Base-by-base conservation (phyloP, 64 coral and sea anemone genomes). In the Montipora cactus region DNA sequence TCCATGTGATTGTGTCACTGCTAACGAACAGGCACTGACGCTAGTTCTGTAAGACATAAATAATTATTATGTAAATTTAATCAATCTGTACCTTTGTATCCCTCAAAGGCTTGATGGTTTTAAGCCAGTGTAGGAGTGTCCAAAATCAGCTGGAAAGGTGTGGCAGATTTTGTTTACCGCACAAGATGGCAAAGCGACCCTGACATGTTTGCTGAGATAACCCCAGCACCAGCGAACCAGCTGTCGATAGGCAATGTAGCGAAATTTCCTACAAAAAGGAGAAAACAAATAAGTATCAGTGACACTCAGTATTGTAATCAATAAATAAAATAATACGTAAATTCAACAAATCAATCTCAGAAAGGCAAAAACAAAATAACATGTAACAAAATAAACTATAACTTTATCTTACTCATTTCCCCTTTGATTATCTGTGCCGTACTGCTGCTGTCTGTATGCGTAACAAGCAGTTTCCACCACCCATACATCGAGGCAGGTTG, bases 181-280 rank as follows among this genome's bases (percentile, higher is more conserved):
- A 73, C 66, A 87, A 28, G 84, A 70, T 19, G 84, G 84, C 46
- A 87, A 49, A 5, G 66, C 49, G 14, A 88, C 83, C 8, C 59
- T 47, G 8, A 87, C 68, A 14, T 87, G 15, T 19, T 25, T 87
- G 62, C 83, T 8, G 12, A 87, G 83, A 50, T 69, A 87, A 19
- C 83, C 83, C 83, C 11, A 87, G 47, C 83, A 87, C 83, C 83
- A 87, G 12, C 61, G 64, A 15, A 87, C 61, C 37, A 88, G 74
- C 48, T 53, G 47, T 23, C 47, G 1, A 37, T 88, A 28, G 53
- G 18, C 47, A 18, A 75, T 74, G 84, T 88, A 88, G 4, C 22
- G 14, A 50, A 70, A 87, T 73, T 51, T 47, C 16, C 83, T 87
- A 47, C 10, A 71, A 3, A 72, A 25, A 10, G 72, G 10, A n/a